Conservation (phyloP, 2,797 vertebrate species). For the Craterocephalus amniculus region DNA sequence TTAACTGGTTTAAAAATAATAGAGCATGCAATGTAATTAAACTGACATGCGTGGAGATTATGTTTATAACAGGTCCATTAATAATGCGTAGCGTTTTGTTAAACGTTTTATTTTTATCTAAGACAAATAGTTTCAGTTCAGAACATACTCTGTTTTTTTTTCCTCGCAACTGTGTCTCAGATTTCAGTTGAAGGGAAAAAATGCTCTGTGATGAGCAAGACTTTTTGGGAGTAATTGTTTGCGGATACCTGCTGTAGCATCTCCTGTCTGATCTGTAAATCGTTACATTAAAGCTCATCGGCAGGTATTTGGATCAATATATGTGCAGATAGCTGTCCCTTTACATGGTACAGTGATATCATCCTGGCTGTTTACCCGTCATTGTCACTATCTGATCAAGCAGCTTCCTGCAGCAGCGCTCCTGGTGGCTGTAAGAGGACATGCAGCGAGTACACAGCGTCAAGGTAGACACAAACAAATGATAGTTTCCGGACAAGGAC, state of each 20-base stretch:
- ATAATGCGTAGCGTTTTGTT: conserved; percentile 35
- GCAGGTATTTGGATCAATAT: conserved; percentile 10
- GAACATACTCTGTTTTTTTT: conserved; percentile 33
- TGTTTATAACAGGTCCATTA: conserved; percentile 14
- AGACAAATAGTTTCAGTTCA: conserved; percentile 29
- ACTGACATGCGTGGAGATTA: background rate
- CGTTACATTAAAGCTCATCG: background rate
- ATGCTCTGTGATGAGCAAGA: conserved; percentile 42
- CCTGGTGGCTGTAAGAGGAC: conserved; percentile 69
- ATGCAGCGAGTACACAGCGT: conserved; percentile 53
- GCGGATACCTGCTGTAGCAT: background rate
- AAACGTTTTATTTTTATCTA: conserved; percentile 30
- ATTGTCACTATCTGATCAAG: conserved; percentile 76
- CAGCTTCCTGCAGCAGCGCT: conserved; percentile 85
- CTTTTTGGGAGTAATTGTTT: conserved; percentile 25
- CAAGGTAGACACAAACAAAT: conserved; percentile 29
- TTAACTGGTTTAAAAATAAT: background rate
- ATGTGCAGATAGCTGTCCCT: conserved; percentile 15
- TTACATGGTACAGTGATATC: conserved; percentile 57
- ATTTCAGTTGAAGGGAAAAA: conserved; percentile 46
- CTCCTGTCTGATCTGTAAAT: background rate
- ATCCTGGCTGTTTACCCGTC: conserved; percentile 78
- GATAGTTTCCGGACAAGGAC: background rate
- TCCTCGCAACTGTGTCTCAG: conserved; percentile 40
- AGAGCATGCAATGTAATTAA: background rate